These are phyloP conservation scores for Sarotherodon lohbergeri DNA, from an alignment of 2,113 vertebrate genomes.

Conservation along the genomic window DNA sequence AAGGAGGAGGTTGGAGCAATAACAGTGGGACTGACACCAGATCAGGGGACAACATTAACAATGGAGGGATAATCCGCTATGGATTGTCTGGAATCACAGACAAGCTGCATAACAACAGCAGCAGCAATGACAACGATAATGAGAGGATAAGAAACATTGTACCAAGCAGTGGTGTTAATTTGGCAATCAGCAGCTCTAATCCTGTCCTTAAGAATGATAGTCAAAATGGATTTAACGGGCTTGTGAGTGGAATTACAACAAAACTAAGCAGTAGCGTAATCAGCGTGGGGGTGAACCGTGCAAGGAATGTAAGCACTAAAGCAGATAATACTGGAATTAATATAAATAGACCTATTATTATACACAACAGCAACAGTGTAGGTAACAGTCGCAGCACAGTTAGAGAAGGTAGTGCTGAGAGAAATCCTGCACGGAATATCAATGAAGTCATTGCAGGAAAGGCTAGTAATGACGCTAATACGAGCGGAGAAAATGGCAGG, in stretches of 20 bases:
- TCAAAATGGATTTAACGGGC: constrained; percentile 17
- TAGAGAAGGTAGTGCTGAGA: not conserved
- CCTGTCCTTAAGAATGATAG: constrained; percentile 17
- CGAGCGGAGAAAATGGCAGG: not conserved
- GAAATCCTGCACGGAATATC: constrained; percentile 5
- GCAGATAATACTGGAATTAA: not conserved
- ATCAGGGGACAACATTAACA: not conserved
- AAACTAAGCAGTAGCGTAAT: constrained; percentile 8
- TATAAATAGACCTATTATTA: not conserved
- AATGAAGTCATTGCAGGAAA: constrained; percentile 41
- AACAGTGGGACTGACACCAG: not conserved
- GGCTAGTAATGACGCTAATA: not conserved
- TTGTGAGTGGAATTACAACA: constrained; percentile 25
- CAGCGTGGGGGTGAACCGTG: not conserved
- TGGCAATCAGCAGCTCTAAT: constrained; percentile 13
- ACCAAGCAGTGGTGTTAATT: not conserved
- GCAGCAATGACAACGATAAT: constrained; percentile 2
- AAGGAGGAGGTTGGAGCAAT: not conserved
- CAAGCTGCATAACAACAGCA: not conserved
- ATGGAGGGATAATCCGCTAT: not conserved
- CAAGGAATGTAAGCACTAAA: constrained; percentile 16
- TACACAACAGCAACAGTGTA: not conserved
- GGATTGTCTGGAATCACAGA: not conserved
- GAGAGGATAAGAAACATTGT: not conserved
- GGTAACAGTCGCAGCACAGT: not conserved